phyloP scores from a whole-genome alignment of 2,797 vertebrate genomes.

The Euthynnus affinis region DNA sequence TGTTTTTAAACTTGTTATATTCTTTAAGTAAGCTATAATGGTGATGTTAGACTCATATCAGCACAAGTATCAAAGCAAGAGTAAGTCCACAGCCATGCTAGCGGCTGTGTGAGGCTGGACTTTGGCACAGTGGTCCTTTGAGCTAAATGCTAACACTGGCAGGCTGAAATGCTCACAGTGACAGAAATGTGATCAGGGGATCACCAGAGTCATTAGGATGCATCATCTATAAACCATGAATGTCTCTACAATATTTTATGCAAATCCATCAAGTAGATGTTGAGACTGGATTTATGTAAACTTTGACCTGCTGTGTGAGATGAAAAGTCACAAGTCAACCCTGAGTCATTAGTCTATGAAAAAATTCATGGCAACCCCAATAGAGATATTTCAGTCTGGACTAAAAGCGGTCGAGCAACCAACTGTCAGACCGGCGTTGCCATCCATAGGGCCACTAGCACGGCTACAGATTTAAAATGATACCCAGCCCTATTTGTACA shows the following conservation, averaged over 20 bases:
- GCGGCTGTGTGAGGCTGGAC: too few species aligned
- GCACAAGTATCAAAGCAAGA: too few species aligned
- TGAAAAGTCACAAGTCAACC: not conserved
- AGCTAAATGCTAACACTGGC: not conserved
- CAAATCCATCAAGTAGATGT: not conserved
- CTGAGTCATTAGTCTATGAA: not conserved
- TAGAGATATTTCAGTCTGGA: not conserved
- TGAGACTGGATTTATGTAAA: not conserved
- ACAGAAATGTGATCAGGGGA: too few species aligned
- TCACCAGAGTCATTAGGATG: not conserved
- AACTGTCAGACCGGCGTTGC: not conserved
- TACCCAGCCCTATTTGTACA: not conserved
- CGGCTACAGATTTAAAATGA: not conserved
- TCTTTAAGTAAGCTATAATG: too few species aligned
- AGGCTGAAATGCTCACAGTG: not conserved
- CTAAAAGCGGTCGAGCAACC: not conserved
- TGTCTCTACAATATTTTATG: not conserved
- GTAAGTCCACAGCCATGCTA: too few species aligned
- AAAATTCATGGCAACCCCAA: not conserved
- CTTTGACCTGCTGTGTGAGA: not conserved
- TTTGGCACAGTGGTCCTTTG: too few species aligned
- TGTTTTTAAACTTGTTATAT: too few species aligned
- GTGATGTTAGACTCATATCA: too few species aligned
- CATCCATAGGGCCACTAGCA: not conserved
- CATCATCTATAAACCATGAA: not conserved